These are phyloP conservation scores for Hydrotaea diabolus DNA, from an alignment of 2,888 invertebrate genomes.

Conservation along the genomic window DNA sequence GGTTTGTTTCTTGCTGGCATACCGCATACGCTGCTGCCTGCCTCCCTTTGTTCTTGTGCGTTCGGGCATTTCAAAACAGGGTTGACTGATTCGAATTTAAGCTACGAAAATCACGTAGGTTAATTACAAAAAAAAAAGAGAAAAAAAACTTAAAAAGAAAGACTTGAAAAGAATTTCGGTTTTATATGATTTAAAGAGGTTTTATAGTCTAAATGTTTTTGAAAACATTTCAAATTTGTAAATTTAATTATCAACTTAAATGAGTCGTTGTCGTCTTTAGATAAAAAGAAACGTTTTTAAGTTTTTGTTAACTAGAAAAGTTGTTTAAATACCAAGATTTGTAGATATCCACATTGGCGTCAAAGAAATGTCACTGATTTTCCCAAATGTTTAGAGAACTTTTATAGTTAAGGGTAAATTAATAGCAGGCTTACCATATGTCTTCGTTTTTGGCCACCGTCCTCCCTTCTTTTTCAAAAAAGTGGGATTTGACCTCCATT, in stretches of 20 bases:
- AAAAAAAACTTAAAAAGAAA: too few relatives aligned
- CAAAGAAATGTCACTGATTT: too few relatives aligned
- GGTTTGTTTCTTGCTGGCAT: background rate
- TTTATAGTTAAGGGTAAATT: too few relatives aligned
- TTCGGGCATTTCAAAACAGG: background rate
- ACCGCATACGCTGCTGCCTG: background rate
- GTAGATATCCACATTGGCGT: too few relatives aligned
- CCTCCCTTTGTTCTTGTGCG: background rate
- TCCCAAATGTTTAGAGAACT: too few relatives aligned
- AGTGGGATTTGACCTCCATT: too few relatives aligned
- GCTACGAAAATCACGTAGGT: background rate
- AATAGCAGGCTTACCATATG: too few relatives aligned
- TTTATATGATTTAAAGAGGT: background rate
- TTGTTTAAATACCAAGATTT: background rate
- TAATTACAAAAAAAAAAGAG: too few relatives aligned
- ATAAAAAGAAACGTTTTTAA: background rate
- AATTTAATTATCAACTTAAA: constrained; percentile 1
- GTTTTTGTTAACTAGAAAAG: background rate
- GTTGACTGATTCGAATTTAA: background rate
- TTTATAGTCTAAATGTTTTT: background rate
- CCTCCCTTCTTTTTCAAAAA: too few relatives aligned
- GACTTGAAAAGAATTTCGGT: background rate
- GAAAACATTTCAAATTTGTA: background rate
- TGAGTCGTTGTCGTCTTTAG: background rate
- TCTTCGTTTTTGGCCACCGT: too few relatives aligned